Conservation (phyloP, 2,888 invertebrate genomes). For the Thereva unica region DNA sequence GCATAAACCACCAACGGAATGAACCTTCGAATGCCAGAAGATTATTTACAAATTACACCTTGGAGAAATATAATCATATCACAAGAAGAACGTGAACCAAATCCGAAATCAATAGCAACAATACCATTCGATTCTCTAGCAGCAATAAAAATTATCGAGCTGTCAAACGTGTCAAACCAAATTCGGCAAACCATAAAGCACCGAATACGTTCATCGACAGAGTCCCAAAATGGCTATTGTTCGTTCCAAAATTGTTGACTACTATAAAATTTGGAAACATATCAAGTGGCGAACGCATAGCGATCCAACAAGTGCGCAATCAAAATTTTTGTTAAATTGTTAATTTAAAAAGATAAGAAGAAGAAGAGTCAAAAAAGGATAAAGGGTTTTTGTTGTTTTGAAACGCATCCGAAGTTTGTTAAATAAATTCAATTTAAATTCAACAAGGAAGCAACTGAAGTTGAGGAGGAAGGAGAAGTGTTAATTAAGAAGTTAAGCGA, state of each 20-base stretch:
- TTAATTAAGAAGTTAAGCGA: slow-evolving; percentile 3
- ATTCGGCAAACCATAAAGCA: slow-evolving; percentile 8
- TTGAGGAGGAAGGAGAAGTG: background rate
- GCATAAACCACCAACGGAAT: slow-evolving; percentile 29
- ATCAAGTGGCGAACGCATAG: slow-evolving; percentile 69
- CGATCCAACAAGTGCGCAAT: slow-evolving; percentile 13
- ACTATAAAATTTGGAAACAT: slow-evolving; percentile 75
- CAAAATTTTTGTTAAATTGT: slow-evolving; percentile 26
- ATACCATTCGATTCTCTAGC: background rate
- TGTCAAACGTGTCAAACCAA: background rate
- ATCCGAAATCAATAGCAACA: slow-evolving; percentile 4
- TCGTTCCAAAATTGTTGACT: slow-evolving; percentile 49
- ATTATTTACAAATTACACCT: slow-evolving; percentile 5
- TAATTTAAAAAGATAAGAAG: slow-evolving; percentile 9
- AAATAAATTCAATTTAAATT: slow-evolving; percentile 8
- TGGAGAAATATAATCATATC: slow-evolving; percentile 18
- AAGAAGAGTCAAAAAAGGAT: too few species aligned
- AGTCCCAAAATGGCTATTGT: slow-evolving; percentile 41
- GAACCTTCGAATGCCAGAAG: slow-evolving; percentile 15
- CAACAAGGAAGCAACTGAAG: background rate
- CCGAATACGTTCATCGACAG: slow-evolving; percentile 24
- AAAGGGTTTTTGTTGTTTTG: too few species aligned
- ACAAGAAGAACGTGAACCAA: slow-evolving; percentile 7
- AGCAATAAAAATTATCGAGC: background rate
- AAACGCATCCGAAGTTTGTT: background rate